Evolutionary conservation across 2,888 invertebrate species (phyloP).

Genomic region (Muschampia staudingeri): DNA sequence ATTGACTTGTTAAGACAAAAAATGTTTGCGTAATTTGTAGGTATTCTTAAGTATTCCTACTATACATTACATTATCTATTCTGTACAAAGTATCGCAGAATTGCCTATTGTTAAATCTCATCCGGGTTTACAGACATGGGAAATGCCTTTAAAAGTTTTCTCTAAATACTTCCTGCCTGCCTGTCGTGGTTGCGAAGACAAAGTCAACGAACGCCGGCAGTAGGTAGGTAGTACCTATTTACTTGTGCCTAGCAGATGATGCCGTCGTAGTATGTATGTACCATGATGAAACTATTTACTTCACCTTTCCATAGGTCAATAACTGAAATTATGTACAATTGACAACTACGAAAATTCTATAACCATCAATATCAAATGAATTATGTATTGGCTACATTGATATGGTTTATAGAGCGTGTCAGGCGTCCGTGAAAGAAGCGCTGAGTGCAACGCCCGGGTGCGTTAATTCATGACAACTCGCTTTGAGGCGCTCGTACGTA

Average conservation of each 20-base stretch:
- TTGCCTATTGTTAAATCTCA: slow-evolving; percentile 70
- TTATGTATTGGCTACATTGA: slow-evolving; percentile 75
- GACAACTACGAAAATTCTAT: slow-evolving; percentile 5
- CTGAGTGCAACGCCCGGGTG: slow-evolving; percentile 88
- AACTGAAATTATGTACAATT: slow-evolving; percentile 17
- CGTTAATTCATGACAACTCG: slow-evolving; percentile 72
- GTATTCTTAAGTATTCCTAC: slow-evolving; percentile 23
- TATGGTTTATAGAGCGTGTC: slow-evolving; percentile 89
- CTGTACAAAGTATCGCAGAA: slow-evolving; percentile 18
- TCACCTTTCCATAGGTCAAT: not conserved
- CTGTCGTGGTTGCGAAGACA: slow-evolving; percentile 72
- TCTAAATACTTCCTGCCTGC: slow-evolving; percentile 73
- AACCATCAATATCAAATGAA: slow-evolving; percentile 50
- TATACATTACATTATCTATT: slow-evolving; percentile 34
- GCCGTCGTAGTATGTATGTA: not conserved
- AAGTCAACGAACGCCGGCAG: slow-evolving; percentile 74
- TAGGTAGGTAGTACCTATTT: not conserved
- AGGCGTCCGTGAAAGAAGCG: slow-evolving; percentile 77
- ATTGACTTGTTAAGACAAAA: slow-evolving; percentile 32
- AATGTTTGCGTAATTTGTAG: slow-evolving; percentile 38
- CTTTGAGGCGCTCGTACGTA: slow-evolving; percentile 71
- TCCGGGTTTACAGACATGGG: slow-evolving; percentile 72
- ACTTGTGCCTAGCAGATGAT: not conserved
- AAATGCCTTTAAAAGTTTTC: slow-evolving; percentile 74
- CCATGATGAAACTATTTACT: slow-evolving; percentile 6